phyloP scores from a whole-genome alignment of 2,113 vertebrate species.

The Hippocampus abdominalis region DNA sequence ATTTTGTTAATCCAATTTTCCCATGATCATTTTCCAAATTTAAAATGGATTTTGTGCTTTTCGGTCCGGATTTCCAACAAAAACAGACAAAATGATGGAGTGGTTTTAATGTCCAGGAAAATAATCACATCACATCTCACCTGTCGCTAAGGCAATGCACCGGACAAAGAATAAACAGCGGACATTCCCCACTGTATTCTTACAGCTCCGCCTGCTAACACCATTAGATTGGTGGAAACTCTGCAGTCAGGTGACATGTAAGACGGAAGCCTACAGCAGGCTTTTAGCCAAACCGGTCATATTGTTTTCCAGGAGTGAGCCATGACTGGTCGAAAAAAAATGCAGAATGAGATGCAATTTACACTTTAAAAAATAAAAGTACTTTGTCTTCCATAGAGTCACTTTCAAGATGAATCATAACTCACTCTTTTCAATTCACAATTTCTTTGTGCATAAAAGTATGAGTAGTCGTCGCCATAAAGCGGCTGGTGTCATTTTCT shows the following conservation, averaged over 20 bases:
- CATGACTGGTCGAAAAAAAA: constrained; percentile 33
- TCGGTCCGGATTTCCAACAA: background rate
- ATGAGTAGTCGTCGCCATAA: background rate
- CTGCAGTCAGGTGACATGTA: constrained; percentile 30
- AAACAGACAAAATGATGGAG: background rate
- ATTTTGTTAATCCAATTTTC: background rate
- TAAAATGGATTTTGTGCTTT: background rate
- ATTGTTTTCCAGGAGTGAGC: constrained; percentile 19
- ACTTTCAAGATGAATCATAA: background rate
- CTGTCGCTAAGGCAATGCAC: constrained; percentile 35
- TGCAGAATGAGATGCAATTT: constrained; percentile 12
- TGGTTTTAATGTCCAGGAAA: constrained; percentile 20
- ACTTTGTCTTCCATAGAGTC: background rate
- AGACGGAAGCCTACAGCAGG: constrained; percentile 24
- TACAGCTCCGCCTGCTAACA: constrained; percentile 9
- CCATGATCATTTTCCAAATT: background rate
- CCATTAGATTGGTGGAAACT: constrained; percentile 29
- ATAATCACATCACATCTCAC: constrained; percentile 30
- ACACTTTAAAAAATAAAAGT: constrained; percentile 7
- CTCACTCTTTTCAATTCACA: background rate
- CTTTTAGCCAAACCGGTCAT: constrained; percentile 5
- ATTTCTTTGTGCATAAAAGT: background rate
- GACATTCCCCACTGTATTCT: constrained; percentile 2
- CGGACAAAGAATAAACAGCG: constrained; percentile 21
- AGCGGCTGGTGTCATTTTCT: background rate